These are phyloP conservation scores for Athene cunicularia DNA, from an alignment of 2,113 vertebrate genomes.

Conservation along the genomic window DNA sequence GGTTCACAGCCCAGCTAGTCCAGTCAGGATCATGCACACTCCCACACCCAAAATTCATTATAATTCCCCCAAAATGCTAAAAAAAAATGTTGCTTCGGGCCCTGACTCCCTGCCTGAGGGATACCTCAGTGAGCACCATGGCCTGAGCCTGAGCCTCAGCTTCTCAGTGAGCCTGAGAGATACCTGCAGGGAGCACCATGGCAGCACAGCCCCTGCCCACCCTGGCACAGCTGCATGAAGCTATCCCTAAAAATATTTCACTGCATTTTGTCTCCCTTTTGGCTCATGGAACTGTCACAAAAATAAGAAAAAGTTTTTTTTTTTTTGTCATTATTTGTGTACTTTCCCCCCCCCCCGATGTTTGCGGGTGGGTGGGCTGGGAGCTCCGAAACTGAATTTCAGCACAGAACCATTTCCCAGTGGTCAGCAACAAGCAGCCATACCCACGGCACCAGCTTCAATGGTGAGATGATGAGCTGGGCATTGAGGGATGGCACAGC, in stretches of 20 bases:
- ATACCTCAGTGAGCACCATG: too few species aligned
- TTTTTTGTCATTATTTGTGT: not conserved
- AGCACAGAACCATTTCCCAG: not conserved
- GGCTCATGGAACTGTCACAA: not conserved
- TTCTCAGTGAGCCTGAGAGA: too few species aligned
- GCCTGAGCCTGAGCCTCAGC: too few species aligned
- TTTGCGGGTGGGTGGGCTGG: not conserved
- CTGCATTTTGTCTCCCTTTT: not conserved
- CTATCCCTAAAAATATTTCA: not conserved
- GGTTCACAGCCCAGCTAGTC: not conserved
- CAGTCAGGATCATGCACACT: not conserved
- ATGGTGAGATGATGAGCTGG: not conserved
- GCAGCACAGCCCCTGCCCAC: not conserved
- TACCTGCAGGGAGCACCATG: not conserved
- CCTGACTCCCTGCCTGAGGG: not conserved
- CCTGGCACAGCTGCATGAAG: not conserved
- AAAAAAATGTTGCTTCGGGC: not conserved
- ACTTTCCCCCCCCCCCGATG: fast-evolving
- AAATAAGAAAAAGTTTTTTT: not conserved
- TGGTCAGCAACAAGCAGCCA: not conserved
- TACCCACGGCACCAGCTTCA: not conserved
- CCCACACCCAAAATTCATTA: not conserved
- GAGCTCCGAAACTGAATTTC: not conserved
- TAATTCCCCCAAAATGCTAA: not conserved
- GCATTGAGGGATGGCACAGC: not conserved